Evolutionary conservation across 2,888 invertebrate genomes (phyloP).

Genomic region (Brenthis daphne): DNA sequence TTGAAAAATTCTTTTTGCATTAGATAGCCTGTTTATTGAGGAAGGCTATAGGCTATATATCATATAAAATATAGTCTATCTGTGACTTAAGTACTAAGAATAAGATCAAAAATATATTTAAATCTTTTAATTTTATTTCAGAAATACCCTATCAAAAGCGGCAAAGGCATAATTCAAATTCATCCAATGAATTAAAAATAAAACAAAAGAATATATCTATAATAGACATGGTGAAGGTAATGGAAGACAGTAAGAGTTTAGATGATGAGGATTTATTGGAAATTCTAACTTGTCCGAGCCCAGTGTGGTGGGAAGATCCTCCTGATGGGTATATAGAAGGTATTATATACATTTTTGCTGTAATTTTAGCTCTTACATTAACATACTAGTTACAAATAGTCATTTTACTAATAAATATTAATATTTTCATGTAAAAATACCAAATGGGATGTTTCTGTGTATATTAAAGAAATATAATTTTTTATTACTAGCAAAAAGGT

Average conservation of each 20-base stretch:
- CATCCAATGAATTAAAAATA: conserved; percentile 7
- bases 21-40: no score
- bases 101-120: background rate
- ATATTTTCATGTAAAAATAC: no score
- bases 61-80: no score
- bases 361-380: background rate
- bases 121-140: background rate
- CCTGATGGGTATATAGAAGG: conserved; percentile 56
- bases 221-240: conserved; percentile 53
- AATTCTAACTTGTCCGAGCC: conserved; percentile 72
- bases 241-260: conserved; percentile 54
- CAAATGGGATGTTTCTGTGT: no score
- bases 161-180: conserved; percentile 12
- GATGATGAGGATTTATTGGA: conserved; percentile 70
- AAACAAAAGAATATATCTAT: conserved; percentile 46
- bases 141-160: background rate
- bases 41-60: no score
- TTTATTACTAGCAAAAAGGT: no score
- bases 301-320: conserved; percentile 75
- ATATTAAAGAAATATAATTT: no score
- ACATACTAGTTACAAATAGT: no score
- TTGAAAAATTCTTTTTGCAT: no score
- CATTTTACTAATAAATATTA: no score
- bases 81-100: background rate
- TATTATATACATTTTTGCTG: conserved; percentile 36